A percentile compares a stretch with the other conserved stretches of the same genome.
Evolutionary conservation across 2,113 vertebrate genomes (phyloP).

Genomic region (Polypterus senegalus): DNA sequence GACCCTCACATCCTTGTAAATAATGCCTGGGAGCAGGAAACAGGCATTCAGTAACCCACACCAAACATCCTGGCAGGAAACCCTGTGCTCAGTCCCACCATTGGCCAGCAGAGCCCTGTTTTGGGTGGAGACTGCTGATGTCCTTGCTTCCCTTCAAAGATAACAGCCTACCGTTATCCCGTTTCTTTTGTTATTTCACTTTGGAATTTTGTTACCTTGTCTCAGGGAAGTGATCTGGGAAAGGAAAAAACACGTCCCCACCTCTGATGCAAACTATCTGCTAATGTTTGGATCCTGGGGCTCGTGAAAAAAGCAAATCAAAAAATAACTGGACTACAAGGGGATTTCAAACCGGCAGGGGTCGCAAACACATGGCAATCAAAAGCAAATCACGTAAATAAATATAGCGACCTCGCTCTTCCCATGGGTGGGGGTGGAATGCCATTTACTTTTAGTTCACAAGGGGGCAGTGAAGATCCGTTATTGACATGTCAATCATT

Average conservation of each 20-base stretch:
- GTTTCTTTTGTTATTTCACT: slow-evolving; percentile 1
- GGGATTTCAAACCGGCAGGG: too few relatives aligned
- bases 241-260: slow-evolving; percentile 2
- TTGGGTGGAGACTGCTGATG: slow-evolving; percentile 17
- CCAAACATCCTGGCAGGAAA: slow-evolving; percentile 70
- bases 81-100: slow-evolving; percentile 42
- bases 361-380: too few relatives aligned
- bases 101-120: slow-evolving; percentile 21
- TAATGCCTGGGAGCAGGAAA: slow-evolving; percentile 51
- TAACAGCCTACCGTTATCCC: not conserved
- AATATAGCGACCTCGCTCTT: too few relatives aligned
- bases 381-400: too few relatives aligned
- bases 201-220: not conserved
- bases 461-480: too few relatives aligned
- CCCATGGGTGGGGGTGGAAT: too few relatives aligned
- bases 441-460: too few relatives aligned
- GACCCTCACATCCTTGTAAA: slow-evolving; percentile 44
- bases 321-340: too few relatives aligned
- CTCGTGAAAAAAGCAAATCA: too few relatives aligned
- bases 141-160: slow-evolving; percentile 30
- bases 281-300: too few relatives aligned
- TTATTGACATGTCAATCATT: too few relatives aligned
- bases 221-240: not conserved
- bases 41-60: slow-evolving; percentile 48
- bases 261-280: not conserved